Evolutionary conservation across 1,140 invertebrate genomes (phyloP), one percentile per base, ranked within the genome.

Genomic region (Centruroides sculpturatus): DNA sequence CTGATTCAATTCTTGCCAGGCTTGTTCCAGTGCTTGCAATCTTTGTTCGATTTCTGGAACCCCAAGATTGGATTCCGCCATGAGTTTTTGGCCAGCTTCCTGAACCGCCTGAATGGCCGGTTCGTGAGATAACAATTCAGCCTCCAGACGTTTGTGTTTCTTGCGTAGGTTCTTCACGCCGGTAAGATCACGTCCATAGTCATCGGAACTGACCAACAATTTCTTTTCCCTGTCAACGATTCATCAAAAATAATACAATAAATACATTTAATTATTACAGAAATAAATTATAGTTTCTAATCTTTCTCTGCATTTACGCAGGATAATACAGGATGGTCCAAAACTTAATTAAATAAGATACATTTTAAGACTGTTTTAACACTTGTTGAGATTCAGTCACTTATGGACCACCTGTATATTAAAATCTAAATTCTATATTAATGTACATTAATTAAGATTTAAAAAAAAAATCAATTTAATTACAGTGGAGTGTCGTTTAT

Each of bases 121-220:
- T 72, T 98, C 93, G 73, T 99, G 96, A 55, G 89, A 92, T 4
- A 82, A 90, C 36, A 99, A 77, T 72, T 99, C 96, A 2, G 92
- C 89, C 70, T 99, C 96, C 3, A 99, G 75, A 41, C 95, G 83
- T 64, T 98, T 97, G 76, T 98, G 96, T 74, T 99, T 99, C 78
- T 99, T 98, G 67, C 94, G 87, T 49, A 99, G 76, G 73, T 99
- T 99, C 74, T 98, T 93, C 1, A 99, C 94, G 13, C 93, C 93
- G 10, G 94, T 98, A 67, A 99, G 77, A 73, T 99, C 96, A 61
- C 94, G 85, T 1, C 96, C 96, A 74, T 97, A 99, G 73, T 99
- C 97, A 72, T 98, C 95, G 4, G 92, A 97, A 6, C 91, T 89
- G 3, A 99, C 93, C 6, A 99, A 77, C 11, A 99, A 76, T 74